Evolutionary conservation across 1,140 invertebrate genomes (phyloP).

Genomic region (Batillaria attramentaria): DNA sequence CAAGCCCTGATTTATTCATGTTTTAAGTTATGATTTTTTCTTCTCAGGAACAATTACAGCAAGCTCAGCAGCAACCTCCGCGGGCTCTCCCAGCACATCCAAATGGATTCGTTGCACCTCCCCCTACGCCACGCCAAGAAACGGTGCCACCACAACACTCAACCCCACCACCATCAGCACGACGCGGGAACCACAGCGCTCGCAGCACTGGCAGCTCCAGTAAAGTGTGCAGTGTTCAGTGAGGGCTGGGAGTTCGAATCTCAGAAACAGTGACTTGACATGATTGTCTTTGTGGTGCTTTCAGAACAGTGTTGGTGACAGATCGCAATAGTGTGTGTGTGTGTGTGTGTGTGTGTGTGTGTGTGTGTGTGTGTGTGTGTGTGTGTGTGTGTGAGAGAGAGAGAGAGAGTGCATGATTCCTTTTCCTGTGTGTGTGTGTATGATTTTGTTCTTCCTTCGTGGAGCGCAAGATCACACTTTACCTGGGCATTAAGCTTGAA

Average conservation of each 20-base stretch:
- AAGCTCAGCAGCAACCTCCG: neutral
- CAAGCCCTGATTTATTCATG: no score
- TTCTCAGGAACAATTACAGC: neutral
- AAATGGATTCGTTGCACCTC: neutral
- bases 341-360: conserved; percentile 16
- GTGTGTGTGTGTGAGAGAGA: neutral
- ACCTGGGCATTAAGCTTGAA: no score
- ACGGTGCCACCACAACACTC: neutral
- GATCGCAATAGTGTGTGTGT: neutral
- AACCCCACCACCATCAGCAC: neutral
- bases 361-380: neutral
- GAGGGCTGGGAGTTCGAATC: no score
- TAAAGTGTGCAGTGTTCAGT: conserved; percentile 48
- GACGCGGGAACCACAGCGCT: neutral
- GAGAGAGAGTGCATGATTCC: neutral
- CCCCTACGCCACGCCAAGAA: neutral
- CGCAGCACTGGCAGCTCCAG: conserved; percentile 36
- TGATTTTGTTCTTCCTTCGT: neutral
- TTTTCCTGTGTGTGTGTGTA: neutral
- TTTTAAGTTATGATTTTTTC: neutral
- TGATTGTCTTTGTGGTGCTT: no score
- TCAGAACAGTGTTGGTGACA: neutral
- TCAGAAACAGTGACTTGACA: no score
- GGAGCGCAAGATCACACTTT: no score
- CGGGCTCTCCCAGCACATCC: neutral